Base-by-base conservation (phyloP, 2,888 invertebrate genomes). In the Acanthosepion lycidas region DNA sequence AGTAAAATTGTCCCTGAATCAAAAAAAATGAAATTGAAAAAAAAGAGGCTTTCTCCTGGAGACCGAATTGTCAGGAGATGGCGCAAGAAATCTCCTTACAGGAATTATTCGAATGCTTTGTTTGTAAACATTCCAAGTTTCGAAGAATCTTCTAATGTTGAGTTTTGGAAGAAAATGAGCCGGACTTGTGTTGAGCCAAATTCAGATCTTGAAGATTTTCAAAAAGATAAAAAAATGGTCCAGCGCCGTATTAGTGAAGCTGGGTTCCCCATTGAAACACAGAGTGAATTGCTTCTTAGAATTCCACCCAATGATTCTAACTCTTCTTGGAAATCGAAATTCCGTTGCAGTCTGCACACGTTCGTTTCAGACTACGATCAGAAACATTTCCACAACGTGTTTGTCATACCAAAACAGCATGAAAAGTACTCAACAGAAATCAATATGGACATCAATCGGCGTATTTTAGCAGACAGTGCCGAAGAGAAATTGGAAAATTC, bases 201-300 rank as follows among this genome's bases (percentile, higher is more conserved):
- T 49, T 48, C 51, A 33, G 92, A 92, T 92, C 48, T 49, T 48
- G 92, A 92, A 51, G 92, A 92, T 49, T 92, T 48, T 51, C 48
- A 92, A 92, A 92, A 49, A 51, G 92, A 28, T 49, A 49, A 49
- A 51, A 92, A 92, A 23, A 78, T 78, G n/a, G n/a, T n/a, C n/a
- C 92, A 92, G 26, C 92, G 51, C 48, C 92, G 92, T 28, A 26
- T 92, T 23, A 92, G 92, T 92, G 92, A 92, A 92, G 48, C 92
- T 49, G 92, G 92, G 51, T 92, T 92, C 51, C 92, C 92, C 48
- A 92, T 92, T 49, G 92, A 92, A 92, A 92, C 92, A 49, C 92
- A 92, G 49, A 92, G 92, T 92, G 92, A 92, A 92, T 15, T 92
- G 23, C 92, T 92, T 26, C 23, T 49, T 28, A 48, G 92, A 26